Conservation (phyloP, 2,797 vertebrate species). For the Myripristis jacobus region DNA sequence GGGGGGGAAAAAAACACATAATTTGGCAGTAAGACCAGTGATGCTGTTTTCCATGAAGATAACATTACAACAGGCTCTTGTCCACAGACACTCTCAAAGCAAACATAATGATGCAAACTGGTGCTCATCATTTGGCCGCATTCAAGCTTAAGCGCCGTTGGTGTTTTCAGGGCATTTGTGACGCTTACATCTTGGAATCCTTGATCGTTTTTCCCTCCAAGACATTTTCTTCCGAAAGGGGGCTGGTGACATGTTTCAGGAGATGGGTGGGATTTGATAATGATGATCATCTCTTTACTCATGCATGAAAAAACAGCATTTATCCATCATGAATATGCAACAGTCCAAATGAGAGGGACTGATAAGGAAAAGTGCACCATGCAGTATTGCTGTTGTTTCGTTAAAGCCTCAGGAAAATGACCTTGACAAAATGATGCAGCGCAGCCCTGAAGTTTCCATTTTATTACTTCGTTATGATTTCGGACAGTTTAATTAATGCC, state of each 20-base stretch:
- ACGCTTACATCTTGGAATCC: conserved; percentile 2
- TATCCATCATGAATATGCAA: conserved; percentile 1
- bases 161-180: conserved; percentile 2
- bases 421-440: conserved; percentile 22
- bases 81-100: conserved; percentile 11
- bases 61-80: conserved; percentile 14
- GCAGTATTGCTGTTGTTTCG: background rate
- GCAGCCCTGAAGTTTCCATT: conserved; percentile 15
- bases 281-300: conserved; percentile 23
- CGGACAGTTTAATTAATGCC: conserved; percentile 63
- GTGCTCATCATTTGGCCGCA: conserved; percentile 17
- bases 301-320: conserved; percentile 28
- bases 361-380: background rate
- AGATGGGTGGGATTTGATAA: background rate
- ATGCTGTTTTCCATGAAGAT: conserved; percentile 18
- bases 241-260: background rate
- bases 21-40: background rate
- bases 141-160: conserved; percentile 5
- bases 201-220: background rate
- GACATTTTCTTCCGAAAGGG: conserved; percentile 3
- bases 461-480: conserved; percentile 29
- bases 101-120: conserved; percentile 40
- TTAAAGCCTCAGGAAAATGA: conserved; percentile 6
- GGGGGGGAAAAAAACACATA: background rate
- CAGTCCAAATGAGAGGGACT: conserved; percentile 24